Evolutionary conservation across 1,140 invertebrate species (phyloP), one percentile per base, ranked within the genome.

Genomic region (Meteorus sp.): DNA sequence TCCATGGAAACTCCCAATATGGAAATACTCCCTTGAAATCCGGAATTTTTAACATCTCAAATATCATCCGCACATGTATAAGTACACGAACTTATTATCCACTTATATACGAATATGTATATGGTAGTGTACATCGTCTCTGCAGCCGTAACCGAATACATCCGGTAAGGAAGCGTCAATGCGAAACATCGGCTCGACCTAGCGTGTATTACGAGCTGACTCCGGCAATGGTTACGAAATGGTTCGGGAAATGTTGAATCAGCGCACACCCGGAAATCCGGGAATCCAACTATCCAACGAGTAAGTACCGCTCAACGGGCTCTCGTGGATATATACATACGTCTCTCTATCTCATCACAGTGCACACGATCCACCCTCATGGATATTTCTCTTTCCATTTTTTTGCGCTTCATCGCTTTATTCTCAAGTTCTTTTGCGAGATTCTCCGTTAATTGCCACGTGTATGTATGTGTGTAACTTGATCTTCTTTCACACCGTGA

Each of bases 161-260:
- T 68, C 64, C 67, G 59, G 60, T 51, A 59, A 50, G 61, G 44
- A 69, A 66, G 66, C 55, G 59, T 59, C 56, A 59, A 59, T 59
- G 48, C 47, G 56, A 52, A 59, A 59, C 56, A 59, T 59, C 15
- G 48, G 33, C 37, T 23, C 23, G 50, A 59, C 37, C 35, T 51
- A 39, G 25, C 35, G 19, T 41, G 45, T 50, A 58, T 51, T 58
- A 59, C 23, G 50, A 44, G 23, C 23, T 52, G 23, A 43, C 47
- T 31, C 56, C 25, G 22, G 37, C 15, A 59, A 52, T 50, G 39
- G 48, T 51, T 58, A 43, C 45, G 37, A 9, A 58, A 50, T 27
- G 31, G 44, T 58, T 51, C 25, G 37, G 56, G 56, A 59, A 59
- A 52, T 59, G 56, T 59, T 59, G 56, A 59, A 59, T 59, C 48